Conservation (phyloP, 2,888 invertebrate genomes). For the Scaptomyza polygonia region DNA sequence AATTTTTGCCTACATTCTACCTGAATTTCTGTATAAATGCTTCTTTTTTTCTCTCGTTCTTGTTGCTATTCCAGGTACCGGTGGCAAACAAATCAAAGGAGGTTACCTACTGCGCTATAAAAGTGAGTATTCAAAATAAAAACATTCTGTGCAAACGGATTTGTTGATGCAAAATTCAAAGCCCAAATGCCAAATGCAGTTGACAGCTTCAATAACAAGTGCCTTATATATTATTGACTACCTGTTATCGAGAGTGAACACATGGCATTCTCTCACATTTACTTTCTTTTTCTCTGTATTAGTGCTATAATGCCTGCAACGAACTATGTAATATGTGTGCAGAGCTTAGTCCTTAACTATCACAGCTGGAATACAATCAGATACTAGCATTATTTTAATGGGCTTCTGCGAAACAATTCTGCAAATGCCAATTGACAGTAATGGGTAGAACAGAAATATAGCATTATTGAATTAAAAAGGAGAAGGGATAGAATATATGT, state of each 20-base stretch:
- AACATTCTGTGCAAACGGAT: slow-evolving; percentile 4
- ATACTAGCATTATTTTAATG: too few species aligned
- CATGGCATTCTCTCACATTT: neutral
- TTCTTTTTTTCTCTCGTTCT: neutral
- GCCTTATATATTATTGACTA: slow-evolving; percentile 3
- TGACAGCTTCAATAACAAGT: slow-evolving; percentile 9
- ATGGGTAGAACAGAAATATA: neutral
- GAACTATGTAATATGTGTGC: neutral
- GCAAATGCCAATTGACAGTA: neutral
- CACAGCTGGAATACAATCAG: neutral
- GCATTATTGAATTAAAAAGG: neutral
- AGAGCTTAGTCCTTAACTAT: neutral
- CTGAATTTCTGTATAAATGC: neutral
- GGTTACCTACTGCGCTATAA: slow-evolving; percentile 91
- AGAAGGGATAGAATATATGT: neutral
- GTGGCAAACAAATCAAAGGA: slow-evolving; percentile 90
- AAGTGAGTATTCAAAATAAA: slow-evolving; percentile 86
- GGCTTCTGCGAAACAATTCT: neutral
- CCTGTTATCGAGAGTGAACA: slow-evolving; percentile 5
- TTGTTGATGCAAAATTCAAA: slow-evolving; percentile 18
- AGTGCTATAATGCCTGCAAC: neutral
- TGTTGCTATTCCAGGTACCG: slow-evolving; percentile 85
- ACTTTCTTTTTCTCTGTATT: neutral
- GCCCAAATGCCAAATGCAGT: slow-evolving; percentile 9
- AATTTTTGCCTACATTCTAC: slow-evolving; percentile 6